Evolutionary conservation across 2,888 invertebrate species (phyloP), one percentile per base, ranked within the genome.

Genomic region (Marasmarcha lunaedactyla): DNA sequence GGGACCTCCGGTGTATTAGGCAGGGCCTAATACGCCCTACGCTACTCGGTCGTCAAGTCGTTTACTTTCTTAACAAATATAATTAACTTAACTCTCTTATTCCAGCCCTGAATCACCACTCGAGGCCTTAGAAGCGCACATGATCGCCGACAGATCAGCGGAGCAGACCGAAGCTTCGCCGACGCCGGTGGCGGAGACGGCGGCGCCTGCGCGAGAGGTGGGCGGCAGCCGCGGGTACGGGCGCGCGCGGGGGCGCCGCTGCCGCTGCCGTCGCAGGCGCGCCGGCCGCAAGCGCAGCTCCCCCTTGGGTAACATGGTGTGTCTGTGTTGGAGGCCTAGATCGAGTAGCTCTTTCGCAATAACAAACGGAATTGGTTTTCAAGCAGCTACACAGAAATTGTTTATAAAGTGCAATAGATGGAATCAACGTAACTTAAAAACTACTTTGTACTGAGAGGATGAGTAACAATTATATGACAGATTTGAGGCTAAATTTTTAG

Each of bases 301-400:
- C 50, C 72, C 73, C 73, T 76, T 78, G 76, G 81, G 79, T 79
- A 79, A 78, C 81, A 77, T 57, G 81, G 81, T 83, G 79, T 83
- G 81, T 83, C 69, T 69, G 51, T 66, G 64, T 54, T 20, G 20
- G 3, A 20, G 20, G 20, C 4, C 4, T 7, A 20, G 7, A 5
- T 20, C 20, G 20, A n/a, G n/a, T 20, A 20, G 7, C 20, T 20
- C 20, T 5, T 7, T 20, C 20, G 20, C 20, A n/a, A n/a, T n/a
- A n/a, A n/a, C n/a, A n/a, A n/a, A n/a, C n/a, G n/a, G n/a, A n/a
- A n/a, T n/a, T n/a, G n/a, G n/a, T n/a, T n/a, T n/a, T n/a, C n/a
- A n/a, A n/a, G n/a, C n/a, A n/a, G n/a, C n/a, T n/a, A n/a, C n/a
- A n/a, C n/a, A n/a, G n/a, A n/a, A n/a, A n/a, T n/a, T n/a, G n/a